These are phyloP conservation scores for Gymnothorax reevesii DNA, from an alignment of 2,797 vertebrate genomes.

Conservation along the genomic window DNA sequence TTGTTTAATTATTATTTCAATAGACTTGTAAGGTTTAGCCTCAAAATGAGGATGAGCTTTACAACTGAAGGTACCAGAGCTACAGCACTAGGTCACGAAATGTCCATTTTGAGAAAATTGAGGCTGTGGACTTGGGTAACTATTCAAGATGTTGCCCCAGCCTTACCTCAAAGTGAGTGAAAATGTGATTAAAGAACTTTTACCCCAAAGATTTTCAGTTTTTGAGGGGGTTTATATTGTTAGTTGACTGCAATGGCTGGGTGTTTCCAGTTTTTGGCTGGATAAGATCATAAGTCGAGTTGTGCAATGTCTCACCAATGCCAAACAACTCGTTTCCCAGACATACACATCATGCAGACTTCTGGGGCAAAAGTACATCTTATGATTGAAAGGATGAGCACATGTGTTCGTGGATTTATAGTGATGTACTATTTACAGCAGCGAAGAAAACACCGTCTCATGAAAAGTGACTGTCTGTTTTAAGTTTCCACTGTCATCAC, in stretches of 20 bases:
- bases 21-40: background rate
- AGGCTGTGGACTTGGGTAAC: no score
- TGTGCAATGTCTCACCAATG: background rate
- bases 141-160: no score
- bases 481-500: background rate
- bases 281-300: background rate
- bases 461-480: background rate
- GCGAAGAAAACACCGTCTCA: background rate
- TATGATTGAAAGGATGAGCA: background rate
- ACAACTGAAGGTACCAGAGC: no score
- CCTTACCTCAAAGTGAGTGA: no score
- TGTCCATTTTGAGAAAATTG: no score
- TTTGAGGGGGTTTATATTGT: background rate
- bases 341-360: background rate
- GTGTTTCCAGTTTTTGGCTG: background rate
- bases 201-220: background rate
- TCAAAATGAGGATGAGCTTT: background rate
- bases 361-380: background rate
- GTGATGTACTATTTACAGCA: background rate
- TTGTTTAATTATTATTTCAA: background rate
- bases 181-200: no score
- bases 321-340: background rate
- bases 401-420: background rate
- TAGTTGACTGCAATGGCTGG: background rate
- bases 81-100: no score